These are phyloP conservation scores for Cheirogaleus medius DNA, from an alignment of 2,113 vertebrate genomes.

Conservation along the genomic window DNA sequence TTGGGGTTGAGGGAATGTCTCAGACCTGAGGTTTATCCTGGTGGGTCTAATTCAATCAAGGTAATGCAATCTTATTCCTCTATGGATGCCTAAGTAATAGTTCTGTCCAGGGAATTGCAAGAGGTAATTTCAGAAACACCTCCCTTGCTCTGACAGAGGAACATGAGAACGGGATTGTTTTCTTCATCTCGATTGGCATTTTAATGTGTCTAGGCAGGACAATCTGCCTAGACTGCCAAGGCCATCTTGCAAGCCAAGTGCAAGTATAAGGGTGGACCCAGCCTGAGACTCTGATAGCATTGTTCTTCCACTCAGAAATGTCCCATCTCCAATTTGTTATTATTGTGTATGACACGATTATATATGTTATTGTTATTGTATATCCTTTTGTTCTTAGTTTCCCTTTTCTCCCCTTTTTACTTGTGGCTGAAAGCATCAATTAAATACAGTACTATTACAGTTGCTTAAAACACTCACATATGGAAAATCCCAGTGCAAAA, in stretches of 20 bases:
- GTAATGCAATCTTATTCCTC: not conserved
- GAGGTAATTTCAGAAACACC: not conserved
- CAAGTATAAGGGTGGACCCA: not conserved
- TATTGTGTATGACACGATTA: not conserved
- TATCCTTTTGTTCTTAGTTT: not conserved
- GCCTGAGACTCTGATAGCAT: no score
- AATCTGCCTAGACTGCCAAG: fast-evolving
- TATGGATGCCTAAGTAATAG: fast-evolving
- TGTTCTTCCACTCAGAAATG: not conserved
- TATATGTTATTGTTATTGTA: not conserved
- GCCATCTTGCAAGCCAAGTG: no score
- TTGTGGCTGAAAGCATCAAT: not conserved
- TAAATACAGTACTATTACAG: not conserved
- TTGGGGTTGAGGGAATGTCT: not conserved
- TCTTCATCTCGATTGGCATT: not conserved
- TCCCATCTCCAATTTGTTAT: not conserved
- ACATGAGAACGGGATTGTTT: not conserved
- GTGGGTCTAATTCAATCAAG: not conserved
- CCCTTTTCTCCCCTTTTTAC: not conserved
- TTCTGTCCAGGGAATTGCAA: not conserved
- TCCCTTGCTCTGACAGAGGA: not conserved
- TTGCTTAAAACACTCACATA: not conserved
- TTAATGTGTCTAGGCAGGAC: not conserved
- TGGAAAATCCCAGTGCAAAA: not conserved
- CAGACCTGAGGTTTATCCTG: not conserved